Percentiles rank a stretch among this genome's conserved stretches.
phyloP scores from a whole-genome alignment of 2,113 vertebrate genomes.

The Odocoileus hemionus region DNA sequence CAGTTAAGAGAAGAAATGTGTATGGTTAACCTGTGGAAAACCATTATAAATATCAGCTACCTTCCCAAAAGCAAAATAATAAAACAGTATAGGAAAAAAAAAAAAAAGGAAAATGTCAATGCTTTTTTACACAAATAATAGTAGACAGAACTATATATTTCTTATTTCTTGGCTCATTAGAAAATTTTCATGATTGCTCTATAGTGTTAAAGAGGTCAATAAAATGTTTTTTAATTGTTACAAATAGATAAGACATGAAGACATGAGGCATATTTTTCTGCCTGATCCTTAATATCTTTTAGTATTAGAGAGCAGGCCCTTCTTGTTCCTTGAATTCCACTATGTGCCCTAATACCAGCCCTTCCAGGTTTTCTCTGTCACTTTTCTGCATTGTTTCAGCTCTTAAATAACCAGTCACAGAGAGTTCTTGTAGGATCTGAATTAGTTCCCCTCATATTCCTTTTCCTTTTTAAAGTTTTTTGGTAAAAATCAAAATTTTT shows the following conservation, averaged over 20 bases:
- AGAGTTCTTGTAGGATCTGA: not conserved
- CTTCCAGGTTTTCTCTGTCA: not conserved
- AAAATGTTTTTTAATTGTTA: not conserved
- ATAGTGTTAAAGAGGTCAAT: not conserved
- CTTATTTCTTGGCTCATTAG: not conserved
- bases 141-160: not conserved
- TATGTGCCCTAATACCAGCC: not conserved
- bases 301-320: not conserved
- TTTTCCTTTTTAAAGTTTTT: not conserved
- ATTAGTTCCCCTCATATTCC: not conserved
- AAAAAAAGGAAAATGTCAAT: not conserved
- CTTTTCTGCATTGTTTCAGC: not conserved
- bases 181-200: not conserved
- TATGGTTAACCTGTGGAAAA: not conserved
- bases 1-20: conserved; percentile 17
- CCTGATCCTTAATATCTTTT: not conserved
- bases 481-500: not conserved
- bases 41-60: not conserved
- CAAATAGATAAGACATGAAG: not conserved
- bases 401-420: not conserved
- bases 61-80: not conserved
- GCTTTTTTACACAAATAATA: not conserved
- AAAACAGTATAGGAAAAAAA: not conserved
- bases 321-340: not conserved
- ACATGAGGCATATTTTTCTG: not conserved